Conservation (phyloP, 30 jellyfish, hydroid and myxozoan species). For the Aurelia sp. region DNA sequence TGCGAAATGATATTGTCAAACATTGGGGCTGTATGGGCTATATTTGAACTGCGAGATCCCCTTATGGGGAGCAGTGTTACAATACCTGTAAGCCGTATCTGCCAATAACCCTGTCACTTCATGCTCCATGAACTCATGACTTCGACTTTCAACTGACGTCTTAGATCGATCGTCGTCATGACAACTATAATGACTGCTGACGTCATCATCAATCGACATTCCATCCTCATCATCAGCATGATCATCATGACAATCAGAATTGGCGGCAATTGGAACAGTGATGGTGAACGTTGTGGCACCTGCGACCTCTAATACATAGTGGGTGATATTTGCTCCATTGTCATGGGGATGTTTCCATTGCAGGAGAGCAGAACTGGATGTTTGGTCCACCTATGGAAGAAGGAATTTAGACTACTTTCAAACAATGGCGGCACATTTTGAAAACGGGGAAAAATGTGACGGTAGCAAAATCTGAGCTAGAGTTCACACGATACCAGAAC, state of each 20-base stretch:
- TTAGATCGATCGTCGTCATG: constrained; percentile 75
- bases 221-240: constrained; percentile 51
- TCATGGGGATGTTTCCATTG: constrained; percentile 96
- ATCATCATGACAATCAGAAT: constrained; percentile 6
- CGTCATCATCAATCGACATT: constrained; percentile 70
- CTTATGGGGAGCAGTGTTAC: too few relatives aligned
- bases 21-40: too few relatives aligned
- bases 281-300: constrained; percentile 81
- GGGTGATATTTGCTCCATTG: constrained; percentile 86
- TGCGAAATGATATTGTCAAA: too few relatives aligned
- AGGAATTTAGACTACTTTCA: not conserved
- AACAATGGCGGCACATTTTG: too few relatives aligned
- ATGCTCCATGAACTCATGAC: constrained; percentile 87
- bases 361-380: constrained; percentile 85
- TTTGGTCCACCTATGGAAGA: constrained; percentile 80
- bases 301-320: constrained; percentile 80
- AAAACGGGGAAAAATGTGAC: too few relatives aligned
- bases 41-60: too few relatives aligned
- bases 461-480: too few relatives aligned
- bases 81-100: constrained; percentile 91
- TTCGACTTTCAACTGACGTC: constrained; percentile 43
- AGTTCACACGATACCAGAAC: too few relatives aligned
- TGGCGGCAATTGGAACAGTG: constrained; percentile 71
- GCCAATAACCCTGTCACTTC: constrained; percentile 90
- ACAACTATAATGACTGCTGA: constrained; percentile 54